Evolutionary conservation across 2,113 vertebrate genomes (phyloP).

Genomic region (Nematolebias whitei): DNA sequence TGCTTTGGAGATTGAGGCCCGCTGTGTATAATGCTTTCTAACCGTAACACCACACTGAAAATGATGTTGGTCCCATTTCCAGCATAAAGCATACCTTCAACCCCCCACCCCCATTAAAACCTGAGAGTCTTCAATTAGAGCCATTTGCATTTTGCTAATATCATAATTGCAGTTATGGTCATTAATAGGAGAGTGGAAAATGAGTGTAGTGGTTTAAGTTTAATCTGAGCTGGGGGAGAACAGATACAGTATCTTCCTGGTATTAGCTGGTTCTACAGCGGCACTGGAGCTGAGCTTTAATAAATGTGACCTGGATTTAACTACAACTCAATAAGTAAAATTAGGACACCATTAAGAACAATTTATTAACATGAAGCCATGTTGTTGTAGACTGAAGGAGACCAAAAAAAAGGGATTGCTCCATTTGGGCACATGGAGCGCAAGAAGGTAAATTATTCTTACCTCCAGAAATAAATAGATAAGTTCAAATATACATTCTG

Average conservation of each 20-base stretch:
- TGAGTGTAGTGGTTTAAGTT: conserved; percentile 69
- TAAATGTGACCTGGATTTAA: conserved; percentile 70
- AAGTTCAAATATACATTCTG: background rate
- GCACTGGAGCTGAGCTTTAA: conserved; percentile 46
- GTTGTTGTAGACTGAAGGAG: conserved; percentile 30
- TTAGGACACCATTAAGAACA: conserved; percentile 62
- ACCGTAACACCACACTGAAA: conserved; percentile 72
- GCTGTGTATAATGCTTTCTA: conserved; percentile 77
- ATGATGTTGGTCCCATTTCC: conserved; percentile 74
- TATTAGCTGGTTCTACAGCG: conserved; percentile 44
- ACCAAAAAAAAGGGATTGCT: background rate
- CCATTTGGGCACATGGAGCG: conserved; percentile 11
- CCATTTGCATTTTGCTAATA: conserved; percentile 84
- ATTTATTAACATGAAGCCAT: conserved; percentile 46
- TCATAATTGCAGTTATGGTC: conserved; percentile 82
- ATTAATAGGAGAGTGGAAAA: conserved; percentile 81
- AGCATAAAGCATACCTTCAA: conserved; percentile 65
- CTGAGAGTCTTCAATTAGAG: conserved; percentile 82
- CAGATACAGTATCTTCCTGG: conserved; percentile 50
- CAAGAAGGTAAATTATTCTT: conserved; percentile 10
- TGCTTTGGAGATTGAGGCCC: conserved; percentile 79
- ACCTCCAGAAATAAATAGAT: conserved; percentile 6
- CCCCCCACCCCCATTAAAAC: conserved; percentile 68
- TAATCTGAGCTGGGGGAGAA: conserved; percentile 73
- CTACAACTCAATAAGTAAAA: conserved; percentile 71